These are phyloP conservation scores for Caenorhabditis japonica DNA, from an alignment of 2,888 invertebrate genomes.

Conservation along the genomic window DNA sequence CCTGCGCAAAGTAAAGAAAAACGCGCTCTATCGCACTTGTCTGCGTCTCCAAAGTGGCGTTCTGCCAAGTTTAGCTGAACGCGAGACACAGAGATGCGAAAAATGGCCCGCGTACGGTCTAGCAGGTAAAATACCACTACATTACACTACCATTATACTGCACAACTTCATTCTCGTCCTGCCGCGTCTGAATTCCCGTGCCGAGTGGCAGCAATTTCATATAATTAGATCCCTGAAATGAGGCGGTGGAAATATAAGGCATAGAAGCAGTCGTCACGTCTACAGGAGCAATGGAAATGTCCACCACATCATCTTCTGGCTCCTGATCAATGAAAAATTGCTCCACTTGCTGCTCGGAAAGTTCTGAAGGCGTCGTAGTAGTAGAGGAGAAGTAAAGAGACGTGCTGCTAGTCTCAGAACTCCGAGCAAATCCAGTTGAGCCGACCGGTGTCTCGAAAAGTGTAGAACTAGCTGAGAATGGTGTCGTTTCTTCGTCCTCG, in stretches of 20 bases:
- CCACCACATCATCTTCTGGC: constrained; percentile 25
- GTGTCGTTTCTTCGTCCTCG: constrained; percentile 10
- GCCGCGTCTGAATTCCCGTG: constrained; percentile 7
- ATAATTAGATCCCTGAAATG: constrained; percentile 20
- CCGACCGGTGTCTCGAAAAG: constrained; percentile 36
- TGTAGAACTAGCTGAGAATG: constrained; percentile 23
- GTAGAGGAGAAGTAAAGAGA: constrained; percentile 43
- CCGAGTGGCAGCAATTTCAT: constrained; percentile 7
- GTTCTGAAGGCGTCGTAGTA: constrained; percentile 19
- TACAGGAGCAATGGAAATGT: constrained; percentile 21
- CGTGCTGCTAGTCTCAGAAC: constrained; percentile 5
- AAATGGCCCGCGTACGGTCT: neutral
- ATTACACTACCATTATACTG: constrained; percentile 51
- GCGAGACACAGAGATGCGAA: no score
- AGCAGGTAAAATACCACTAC: neutral
- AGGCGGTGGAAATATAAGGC: constrained; percentile 10
- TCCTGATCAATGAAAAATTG: constrained; percentile 24
- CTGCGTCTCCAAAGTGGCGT: no score
- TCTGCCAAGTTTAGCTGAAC: no score
- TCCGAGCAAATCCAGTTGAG: neutral
- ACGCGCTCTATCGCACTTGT: no score
- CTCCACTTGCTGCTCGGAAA: constrained; percentile 14
- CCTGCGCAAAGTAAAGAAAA: no score
- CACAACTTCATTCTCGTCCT: constrained; percentile 37
- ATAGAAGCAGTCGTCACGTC: constrained; percentile 3